These are phyloP conservation scores for Bovichtus variegatus DNA, from an alignment of 2,797 vertebrate species.

Conservation along the genomic window DNA sequence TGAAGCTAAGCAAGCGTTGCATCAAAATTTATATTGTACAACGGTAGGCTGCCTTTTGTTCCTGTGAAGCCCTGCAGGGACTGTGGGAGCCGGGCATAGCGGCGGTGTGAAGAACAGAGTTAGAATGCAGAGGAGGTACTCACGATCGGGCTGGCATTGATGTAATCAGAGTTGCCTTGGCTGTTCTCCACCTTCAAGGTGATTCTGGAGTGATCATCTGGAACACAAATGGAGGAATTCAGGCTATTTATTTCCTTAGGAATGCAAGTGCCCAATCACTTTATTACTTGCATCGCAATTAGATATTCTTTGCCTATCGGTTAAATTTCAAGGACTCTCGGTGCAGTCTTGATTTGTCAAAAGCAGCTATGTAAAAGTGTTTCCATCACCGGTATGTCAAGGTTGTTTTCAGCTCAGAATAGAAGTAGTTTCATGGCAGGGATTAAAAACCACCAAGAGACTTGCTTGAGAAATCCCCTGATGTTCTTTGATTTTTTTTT, in stretches of 20 bases:
- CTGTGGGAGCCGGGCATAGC: slow-evolving; percentile 28
- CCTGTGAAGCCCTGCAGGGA: slow-evolving; percentile 43
- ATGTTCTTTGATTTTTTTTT: slow-evolving; percentile 13
- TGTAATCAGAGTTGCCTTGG: slow-evolving; percentile 93
- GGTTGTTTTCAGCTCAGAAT: not conserved
- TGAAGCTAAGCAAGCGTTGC: slow-evolving; percentile 65
- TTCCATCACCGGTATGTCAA: slow-evolving; percentile 4
- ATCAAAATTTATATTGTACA: slow-evolving; percentile 65
- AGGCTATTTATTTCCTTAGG: slow-evolving; percentile 6
- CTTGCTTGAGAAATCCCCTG: not conserved
- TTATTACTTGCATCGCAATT: not conserved
- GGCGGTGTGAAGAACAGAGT: slow-evolving; percentile 17
- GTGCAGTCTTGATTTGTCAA: not conserved
- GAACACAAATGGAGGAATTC: slow-evolving; percentile 53
- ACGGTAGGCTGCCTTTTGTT: slow-evolving; percentile 60
- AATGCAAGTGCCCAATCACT: not conserved
- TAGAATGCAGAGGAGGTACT: slow-evolving; percentile 80
- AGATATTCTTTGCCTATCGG: not conserved
- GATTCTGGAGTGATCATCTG: slow-evolving; percentile 97
- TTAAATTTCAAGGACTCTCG: not conserved
- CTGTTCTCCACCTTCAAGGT: slow-evolving; percentile 92
- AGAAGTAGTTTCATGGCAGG: not conserved
- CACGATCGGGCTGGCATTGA: slow-evolving; percentile 98
- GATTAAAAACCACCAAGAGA: not conserved
- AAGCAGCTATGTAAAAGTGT: not conserved